phyloP scores from a whole-genome alignment of 53 echinoderm and acorn worm species.

The Temnopleurus reevesii region DNA sequence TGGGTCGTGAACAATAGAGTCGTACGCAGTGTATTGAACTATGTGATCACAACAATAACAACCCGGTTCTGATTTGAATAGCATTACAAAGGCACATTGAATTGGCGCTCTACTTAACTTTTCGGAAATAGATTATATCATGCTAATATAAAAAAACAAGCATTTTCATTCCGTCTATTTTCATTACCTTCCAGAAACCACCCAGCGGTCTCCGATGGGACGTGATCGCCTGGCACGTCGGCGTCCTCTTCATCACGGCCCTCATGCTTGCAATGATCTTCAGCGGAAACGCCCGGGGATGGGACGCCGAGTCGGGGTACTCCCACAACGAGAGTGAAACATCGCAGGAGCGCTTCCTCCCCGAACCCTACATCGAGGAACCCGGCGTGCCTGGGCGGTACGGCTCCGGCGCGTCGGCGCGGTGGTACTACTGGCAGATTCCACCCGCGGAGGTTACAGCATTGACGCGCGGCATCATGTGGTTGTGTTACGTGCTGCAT shows the following conservation, averaged over 20 bases:
- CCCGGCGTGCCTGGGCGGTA: slow-evolving; percentile 67
- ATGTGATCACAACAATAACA: neutral
- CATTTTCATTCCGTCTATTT: neutral
- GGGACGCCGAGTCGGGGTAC: slow-evolving; percentile 83
- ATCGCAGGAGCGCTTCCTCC: slow-evolving; percentile 72
- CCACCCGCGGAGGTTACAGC: slow-evolving; percentile 68
- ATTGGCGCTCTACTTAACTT: neutral
- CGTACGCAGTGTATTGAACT: neutral
- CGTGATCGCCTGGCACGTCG: slow-evolving; percentile 65
- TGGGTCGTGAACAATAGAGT: too few relatives aligned
- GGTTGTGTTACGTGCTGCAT: slow-evolving; percentile 83
- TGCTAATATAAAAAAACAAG: too few relatives aligned
- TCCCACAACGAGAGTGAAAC: slow-evolving; percentile 70
- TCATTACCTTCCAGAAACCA: neutral
- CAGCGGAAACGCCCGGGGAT: slow-evolving; percentile 64
- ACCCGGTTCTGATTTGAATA: neutral
- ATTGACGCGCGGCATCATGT: slow-evolving; percentile 62
- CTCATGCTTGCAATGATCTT: slow-evolving; percentile 65
- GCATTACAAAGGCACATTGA: neutral
- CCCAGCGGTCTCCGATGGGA: slow-evolving; percentile 59
- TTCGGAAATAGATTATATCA: too few relatives aligned
- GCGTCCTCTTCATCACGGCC: slow-evolving; percentile 66
- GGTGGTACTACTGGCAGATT: slow-evolving; percentile 94
- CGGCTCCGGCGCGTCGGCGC: slow-evolving; percentile 44
- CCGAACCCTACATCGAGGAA: slow-evolving; percentile 72